Evolutionary conservation across 1,140 invertebrate genomes (phyloP).

Genomic region (Drosophila sp.): DNA sequence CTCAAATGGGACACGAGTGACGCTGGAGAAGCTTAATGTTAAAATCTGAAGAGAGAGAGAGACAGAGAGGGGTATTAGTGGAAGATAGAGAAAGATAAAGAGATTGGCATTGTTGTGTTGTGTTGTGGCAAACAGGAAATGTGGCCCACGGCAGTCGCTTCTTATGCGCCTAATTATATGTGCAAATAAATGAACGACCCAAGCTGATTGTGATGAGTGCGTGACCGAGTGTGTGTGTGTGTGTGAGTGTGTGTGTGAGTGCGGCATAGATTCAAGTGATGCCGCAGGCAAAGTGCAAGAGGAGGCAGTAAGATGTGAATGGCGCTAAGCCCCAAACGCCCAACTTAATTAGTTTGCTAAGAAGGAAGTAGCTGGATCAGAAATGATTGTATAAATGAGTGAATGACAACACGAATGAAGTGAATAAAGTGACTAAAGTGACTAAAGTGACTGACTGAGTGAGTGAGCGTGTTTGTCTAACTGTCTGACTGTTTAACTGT

Average conservation of each 20-base stretch:
- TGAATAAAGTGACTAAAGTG: constrained; percentile 3
- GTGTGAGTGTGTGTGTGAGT: constrained; percentile 21
- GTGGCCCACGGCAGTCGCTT: constrained; percentile 59
- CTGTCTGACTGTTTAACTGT: no score
- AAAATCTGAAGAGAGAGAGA: constrained; percentile 1
- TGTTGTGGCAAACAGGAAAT: constrained; percentile 54
- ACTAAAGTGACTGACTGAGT: no score
- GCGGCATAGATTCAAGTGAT: constrained; percentile 53
- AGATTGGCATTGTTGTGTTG: constrained; percentile 37
- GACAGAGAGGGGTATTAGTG: background rate
- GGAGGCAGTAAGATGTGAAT: background rate
- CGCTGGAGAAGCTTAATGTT: constrained; percentile 38
- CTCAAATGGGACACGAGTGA: constrained; percentile 28
- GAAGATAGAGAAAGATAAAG: background rate
- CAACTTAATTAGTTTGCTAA: constrained; percentile 78
- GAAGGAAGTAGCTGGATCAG: constrained; percentile 42
- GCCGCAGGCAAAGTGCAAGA: constrained; percentile 12
- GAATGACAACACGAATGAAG: background rate
- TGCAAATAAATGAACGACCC: constrained; percentile 82
- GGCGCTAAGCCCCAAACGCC: constrained; percentile 59
- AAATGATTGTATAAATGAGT: constrained; percentile 31
- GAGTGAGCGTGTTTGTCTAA: no score
- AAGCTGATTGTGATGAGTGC: constrained; percentile 69
- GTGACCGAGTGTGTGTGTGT: constrained; percentile 4
- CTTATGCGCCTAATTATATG: constrained; percentile 80